Percentiles rank a stretch among this genome's conserved stretches.
Conservation (phyloP, 1,140 invertebrate genomes). For the Caerostris darwini region DNA sequence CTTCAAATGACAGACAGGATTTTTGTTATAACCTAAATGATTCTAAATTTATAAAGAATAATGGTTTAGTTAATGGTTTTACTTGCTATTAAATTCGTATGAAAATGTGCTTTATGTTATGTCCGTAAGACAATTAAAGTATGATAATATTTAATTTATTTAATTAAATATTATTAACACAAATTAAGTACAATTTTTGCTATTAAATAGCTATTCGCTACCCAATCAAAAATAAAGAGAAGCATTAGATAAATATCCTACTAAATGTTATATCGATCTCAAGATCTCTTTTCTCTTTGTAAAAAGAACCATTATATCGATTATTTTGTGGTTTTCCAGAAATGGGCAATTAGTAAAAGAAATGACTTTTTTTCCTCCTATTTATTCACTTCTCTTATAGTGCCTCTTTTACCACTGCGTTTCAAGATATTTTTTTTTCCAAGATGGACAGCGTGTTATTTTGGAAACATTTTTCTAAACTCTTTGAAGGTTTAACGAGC, state of each 20-base stretch:
- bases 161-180: too few relatives aligned
- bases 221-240: neutral
- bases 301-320: slow-evolving; percentile 28
- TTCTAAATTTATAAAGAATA: too few relatives aligned
- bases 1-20: too few relatives aligned
- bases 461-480: neutral
- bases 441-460: slow-evolving; percentile 35
- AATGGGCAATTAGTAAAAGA: slow-evolving; percentile 53
- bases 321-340: slow-evolving; percentile 37
- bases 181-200: too few relatives aligned
- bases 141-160: too few relatives aligned
- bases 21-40: too few relatives aligned
- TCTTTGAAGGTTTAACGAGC: slow-evolving; percentile 36
- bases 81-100: too few relatives aligned
- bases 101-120: too few relatives aligned
- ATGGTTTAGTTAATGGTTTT: too few relatives aligned
- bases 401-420: neutral
- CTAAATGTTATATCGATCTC: slow-evolving; percentile 27
- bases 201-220: neutral
- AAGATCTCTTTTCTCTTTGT: neutral
- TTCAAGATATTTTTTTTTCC: neutral
- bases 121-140: too few relatives aligned
- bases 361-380: slow-evolving; percentile 32
- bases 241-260: neutral
- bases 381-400: slow-evolving; percentile 9